Base-by-base conservation (phyloP, 2,797 vertebrate species). In the Sebastes iracundus region DNA sequence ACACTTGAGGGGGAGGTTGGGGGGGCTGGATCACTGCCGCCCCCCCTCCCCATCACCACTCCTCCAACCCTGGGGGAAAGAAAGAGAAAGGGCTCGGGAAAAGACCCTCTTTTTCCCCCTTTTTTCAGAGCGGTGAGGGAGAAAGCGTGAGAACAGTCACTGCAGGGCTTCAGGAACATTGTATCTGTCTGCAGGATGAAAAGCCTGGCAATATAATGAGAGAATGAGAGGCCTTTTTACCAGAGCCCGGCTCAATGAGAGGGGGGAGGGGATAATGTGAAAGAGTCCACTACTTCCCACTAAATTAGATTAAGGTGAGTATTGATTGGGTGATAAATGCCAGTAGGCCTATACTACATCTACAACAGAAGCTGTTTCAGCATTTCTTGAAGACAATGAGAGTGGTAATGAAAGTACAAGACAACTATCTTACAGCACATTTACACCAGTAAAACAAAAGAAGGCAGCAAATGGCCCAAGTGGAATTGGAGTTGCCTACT, bases 101-200 rank as follows among this genome's bases (percentile, higher is more conserved):
- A 86, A 75, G 62, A 76, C 58, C 79, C 58, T 64, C 27, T 86
- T 79, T 85, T 75, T 87, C 38, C 6, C 14, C 6, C 25, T 78
- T 89, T 92, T 87, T 88, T 76, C 80, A 79, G 64, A 81, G 76
- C 71, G 71, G 70, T 35, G 78, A 91, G 73, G 53, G 78, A 84
- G 87, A 88, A 93, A 92, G 91, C 91, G 91, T 94, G 95, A 95
- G 94, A 95, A 94, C 87, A 91, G 90, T 87, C 86, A 79, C 85
- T 67, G 90, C 88, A 73, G 87, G 78, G 90, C 87, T 89, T 75
- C 77, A 75, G 85, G 92, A 93, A 92, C 92, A 94, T 93, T 94
- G 93, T 94, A 90, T 95, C 88, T 93, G 91, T 90, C 88, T 91
- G 87, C 61, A 63, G 89, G 87, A 94, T 94, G 93, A 95, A 95